Conservation (phyloP, 1,140 invertebrate species). For the Drosophila gunungcola region DNA sequence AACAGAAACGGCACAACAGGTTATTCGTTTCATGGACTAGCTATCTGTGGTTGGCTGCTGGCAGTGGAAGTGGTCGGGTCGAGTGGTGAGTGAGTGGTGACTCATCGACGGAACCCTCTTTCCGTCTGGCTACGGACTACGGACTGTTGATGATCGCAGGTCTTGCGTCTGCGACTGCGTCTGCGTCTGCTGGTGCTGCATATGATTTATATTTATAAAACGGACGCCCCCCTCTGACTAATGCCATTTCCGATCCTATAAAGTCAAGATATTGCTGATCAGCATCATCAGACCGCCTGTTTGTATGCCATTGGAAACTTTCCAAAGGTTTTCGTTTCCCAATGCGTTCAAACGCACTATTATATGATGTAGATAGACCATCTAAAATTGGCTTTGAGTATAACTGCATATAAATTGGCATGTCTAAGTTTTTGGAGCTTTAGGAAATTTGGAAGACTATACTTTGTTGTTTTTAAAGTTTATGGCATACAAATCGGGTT, state of each 20-base stretch:
- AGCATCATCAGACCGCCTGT: neutral
- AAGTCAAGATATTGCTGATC: neutral
- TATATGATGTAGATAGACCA: too few species aligned
- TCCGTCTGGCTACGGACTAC: conserved; percentile 6
- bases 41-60: conserved; percentile 50
- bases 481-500: too few species aligned
- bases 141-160: conserved; percentile 3
- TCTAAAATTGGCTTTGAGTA: too few species aligned
- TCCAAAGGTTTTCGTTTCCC: neutral
- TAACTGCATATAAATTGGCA: too few species aligned
- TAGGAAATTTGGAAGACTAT: too few species aligned
- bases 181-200: conserved; percentile 22
- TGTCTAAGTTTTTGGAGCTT: too few species aligned
- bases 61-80: conserved; percentile 42
- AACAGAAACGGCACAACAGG: conserved; percentile 65
- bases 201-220: conserved; percentile 24
- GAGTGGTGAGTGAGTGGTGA: conserved; percentile 39
- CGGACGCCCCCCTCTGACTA: conserved; percentile 27
- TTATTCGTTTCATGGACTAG: conserved; percentile 81
- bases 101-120: conserved; percentile 27
- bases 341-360: too few species aligned
- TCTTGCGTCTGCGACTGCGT: conserved; percentile 10
- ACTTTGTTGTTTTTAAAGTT: too few species aligned
- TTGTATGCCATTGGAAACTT: neutral
- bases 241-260: conserved; percentile 4